Conservation (phyloP, 2,888 invertebrate species). For the Cephonodes hylas region DNA sequence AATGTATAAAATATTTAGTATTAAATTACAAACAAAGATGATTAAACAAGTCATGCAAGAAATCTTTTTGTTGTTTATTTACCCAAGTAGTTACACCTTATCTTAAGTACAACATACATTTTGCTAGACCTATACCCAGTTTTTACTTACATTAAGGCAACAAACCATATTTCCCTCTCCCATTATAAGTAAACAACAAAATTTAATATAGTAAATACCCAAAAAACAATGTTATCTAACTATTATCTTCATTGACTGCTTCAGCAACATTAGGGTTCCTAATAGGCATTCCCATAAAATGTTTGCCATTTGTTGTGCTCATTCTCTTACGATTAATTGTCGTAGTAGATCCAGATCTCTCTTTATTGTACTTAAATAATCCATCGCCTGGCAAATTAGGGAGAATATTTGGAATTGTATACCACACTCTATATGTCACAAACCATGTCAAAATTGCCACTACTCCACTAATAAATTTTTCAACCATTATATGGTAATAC, state of each 20-base stretch:
- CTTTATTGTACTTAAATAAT: constrained; percentile 88
- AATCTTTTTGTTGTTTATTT: not conserved
- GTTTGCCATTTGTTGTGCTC: constrained; percentile 74
- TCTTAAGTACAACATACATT: not conserved
- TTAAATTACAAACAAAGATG: not conserved
- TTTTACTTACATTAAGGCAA: not conserved
- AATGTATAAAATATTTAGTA: not conserved
- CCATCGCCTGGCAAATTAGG: constrained; percentile 90
- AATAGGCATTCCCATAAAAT: constrained; percentile 91
- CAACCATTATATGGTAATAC: constrained; percentile 98
- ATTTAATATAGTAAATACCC: not conserved
- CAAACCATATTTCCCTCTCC: not conserved
- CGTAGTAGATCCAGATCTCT: constrained; percentile 49
- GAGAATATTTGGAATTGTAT: constrained; percentile 81
- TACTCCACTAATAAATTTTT: constrained; percentile 95
- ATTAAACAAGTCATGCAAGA: not conserved
- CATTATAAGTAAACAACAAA: not conserved
- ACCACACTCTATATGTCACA: constrained; percentile 92
- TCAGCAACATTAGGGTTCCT: constrained; percentile 60
- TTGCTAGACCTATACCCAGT: not conserved
- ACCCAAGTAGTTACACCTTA: not conserved
- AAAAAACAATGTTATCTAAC: constrained; percentile 32
- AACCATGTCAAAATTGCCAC: constrained; percentile 95
- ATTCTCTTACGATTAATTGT: constrained; percentile 65
- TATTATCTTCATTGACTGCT: constrained; percentile 53